phyloP scores from a whole-genome alignment of 2,113 vertebrate species.

The Protobothrops flavoviridis region DNA sequence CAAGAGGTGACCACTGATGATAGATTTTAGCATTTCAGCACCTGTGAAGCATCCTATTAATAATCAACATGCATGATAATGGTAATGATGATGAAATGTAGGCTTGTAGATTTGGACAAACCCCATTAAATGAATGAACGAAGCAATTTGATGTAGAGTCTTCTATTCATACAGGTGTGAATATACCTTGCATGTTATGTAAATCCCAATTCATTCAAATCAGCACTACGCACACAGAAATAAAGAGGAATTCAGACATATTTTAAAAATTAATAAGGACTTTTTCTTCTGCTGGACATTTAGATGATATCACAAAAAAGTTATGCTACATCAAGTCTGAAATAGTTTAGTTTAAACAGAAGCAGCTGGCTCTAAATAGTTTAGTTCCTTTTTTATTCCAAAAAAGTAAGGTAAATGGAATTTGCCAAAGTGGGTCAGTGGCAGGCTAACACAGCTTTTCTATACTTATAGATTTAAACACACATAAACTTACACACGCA shows the following conservation, averaged over 20 bases:
- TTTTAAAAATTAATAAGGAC: constrained; percentile 50
- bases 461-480: constrained; percentile 24
- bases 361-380: constrained; percentile 63
- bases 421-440: constrained; percentile 43
- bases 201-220: constrained; percentile 15
- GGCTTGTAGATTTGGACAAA: neutral
- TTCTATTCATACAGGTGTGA: neutral
- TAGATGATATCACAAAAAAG: constrained; percentile 52
- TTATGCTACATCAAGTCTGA: constrained; percentile 57
- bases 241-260: constrained; percentile 29
- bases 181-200: constrained; percentile 18
- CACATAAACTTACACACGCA: neutral
- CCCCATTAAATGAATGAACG: neutral
- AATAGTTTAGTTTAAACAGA: constrained; percentile 63
- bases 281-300: constrained; percentile 32
- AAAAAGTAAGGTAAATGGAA: constrained; percentile 58
- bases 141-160: neutral
- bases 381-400: constrained; percentile 36
- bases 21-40: constrained; percentile 33
- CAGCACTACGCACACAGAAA: constrained; percentile 23
- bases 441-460: constrained; percentile 31
- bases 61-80: neutral
- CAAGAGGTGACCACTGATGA: constrained; percentile 51
- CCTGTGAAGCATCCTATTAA: neutral
- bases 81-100: neutral